A percentile compares a stretch with the other conserved stretches of the same genome.
phyloP scores from a whole-genome alignment of 2,797 vertebrate genomes.

The Peromyscus attwateri region DNA sequence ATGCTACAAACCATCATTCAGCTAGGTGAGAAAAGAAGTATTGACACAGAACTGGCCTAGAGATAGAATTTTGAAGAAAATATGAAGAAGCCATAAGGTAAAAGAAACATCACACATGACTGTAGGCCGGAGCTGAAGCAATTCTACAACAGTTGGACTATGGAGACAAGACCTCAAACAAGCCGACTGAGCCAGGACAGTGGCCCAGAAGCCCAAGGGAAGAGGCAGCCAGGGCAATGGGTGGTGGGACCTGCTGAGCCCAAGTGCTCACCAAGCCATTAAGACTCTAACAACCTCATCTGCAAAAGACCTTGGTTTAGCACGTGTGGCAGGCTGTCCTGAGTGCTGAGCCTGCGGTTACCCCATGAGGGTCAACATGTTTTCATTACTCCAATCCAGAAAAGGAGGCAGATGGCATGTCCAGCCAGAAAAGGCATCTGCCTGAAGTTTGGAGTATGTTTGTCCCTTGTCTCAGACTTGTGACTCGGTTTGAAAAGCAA shows the following conservation, averaged over 20 bases:
- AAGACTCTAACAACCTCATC: background rate
- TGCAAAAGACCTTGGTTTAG: accelerated
- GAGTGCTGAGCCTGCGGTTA: accelerated
- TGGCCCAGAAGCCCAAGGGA: background rate
- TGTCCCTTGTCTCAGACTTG: background rate
- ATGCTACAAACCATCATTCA: no score
- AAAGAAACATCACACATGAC: background rate
- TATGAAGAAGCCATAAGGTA: accelerated
- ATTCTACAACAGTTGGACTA: background rate
- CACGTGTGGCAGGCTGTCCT: accelerated
- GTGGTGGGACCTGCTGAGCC: no score
- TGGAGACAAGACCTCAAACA: background rate
- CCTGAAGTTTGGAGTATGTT: no score
- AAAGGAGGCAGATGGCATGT: background rate
- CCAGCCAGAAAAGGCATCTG: background rate
- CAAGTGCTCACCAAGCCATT: background rate
- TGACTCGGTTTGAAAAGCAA: background rate
- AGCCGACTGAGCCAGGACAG: background rate
- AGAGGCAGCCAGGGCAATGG: accelerated
- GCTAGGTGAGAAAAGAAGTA: background rate
- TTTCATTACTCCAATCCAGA: background rate
- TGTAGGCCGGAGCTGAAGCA: background rate
- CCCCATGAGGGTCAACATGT: background rate
- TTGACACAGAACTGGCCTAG: background rate
- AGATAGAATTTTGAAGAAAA: background rate